These are phyloP conservation scores for Nudaria mundana DNA, from an alignment of 2,888 invertebrate genomes.

Conservation along the genomic window DNA sequence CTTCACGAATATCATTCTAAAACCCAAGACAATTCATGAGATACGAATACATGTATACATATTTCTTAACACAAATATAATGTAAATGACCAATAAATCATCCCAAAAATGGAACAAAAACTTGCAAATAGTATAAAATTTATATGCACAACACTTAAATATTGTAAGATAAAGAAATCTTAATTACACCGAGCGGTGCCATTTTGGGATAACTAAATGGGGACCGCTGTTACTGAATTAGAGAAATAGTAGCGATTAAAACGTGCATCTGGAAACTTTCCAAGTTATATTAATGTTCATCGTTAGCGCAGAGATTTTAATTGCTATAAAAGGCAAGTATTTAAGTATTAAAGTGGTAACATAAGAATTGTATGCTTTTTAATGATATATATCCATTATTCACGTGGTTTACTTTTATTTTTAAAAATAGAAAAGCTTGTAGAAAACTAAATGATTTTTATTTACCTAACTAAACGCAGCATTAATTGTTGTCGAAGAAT, in stretches of 20 bases:
- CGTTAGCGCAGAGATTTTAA: slow-evolving; percentile 12
- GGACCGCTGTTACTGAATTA: slow-evolving; percentile 15
- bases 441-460: not conserved
- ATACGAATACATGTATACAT: too few relatives aligned
- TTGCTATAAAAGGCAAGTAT: slow-evolving; percentile 1
- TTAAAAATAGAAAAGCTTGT: not conserved
- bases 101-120: too few relatives aligned
- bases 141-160: slow-evolving; percentile 5
- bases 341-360: not conserved
- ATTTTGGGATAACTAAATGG: slow-evolving; percentile 22
- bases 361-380: not conserved
- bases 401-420: not conserved
- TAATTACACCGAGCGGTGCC: slow-evolving; percentile 20
- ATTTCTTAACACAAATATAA: too few relatives aligned
- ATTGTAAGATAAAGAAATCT: slow-evolving; percentile 23
- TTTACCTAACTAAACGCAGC: too few relatives aligned
- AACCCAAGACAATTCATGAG: too few relatives aligned
- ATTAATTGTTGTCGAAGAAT: too few relatives aligned
- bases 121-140: not conserved
- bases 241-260: slow-evolving; percentile 26
- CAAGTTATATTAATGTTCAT: slow-evolving; percentile 12
- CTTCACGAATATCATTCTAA: too few relatives aligned
- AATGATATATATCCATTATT: not conserved
- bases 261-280: slow-evolving; percentile 22
- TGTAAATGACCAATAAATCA: too few relatives aligned